Base-by-base conservation (phyloP, 2,113 vertebrate genomes). In the Mus spicilegus region DNA sequence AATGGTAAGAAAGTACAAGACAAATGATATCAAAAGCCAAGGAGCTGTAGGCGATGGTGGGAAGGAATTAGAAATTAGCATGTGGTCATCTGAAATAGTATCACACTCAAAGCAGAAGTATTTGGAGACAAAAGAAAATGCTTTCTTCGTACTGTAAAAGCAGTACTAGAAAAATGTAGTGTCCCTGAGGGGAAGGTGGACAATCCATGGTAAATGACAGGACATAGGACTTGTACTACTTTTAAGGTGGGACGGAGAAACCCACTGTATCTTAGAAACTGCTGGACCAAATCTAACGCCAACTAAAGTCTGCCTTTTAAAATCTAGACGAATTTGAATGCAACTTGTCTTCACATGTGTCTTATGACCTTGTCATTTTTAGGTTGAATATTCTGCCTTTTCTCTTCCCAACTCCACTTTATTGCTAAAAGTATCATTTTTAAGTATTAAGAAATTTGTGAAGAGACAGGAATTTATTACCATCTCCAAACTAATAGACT, bases 361-460 rank as follows among this genome's bases (percentile, higher is more conserved):
- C 24, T 88, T 49, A 26, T 13, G 26, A 61, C 84, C 9, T 92
- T 81, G 10, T 96, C 75, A 89, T 19, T 84, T 97, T 93, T 91
- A 94, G 46, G 30, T 24, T 20, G 1, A 82, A 9, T 42, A 10
- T 72, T 94, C 42, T 86, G 19, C 1, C 30, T 95, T 67, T 94
- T 93, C 85, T 76, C 84, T 86, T 76, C 14, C 72, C 91, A 72
- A 46, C 22, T 84, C 87, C 22, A 89, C 51, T 94, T 88, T 56
- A 78, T 61, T 92, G 58, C 33, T 94, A 81, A 75, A 85, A 63
- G 28, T 90, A 86, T 72, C 67, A 90, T 88, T 90, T 93, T 95
- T 87, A 26, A 75, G 19, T 76, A 46, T 63, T 33, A 95, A 95
- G 63, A 51, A 84, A 54, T 84, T 87, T 87, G 17, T 91, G 78